Base-by-base conservation (phyloP, 2,888 invertebrate genomes). In the Drosophila recens region DNA sequence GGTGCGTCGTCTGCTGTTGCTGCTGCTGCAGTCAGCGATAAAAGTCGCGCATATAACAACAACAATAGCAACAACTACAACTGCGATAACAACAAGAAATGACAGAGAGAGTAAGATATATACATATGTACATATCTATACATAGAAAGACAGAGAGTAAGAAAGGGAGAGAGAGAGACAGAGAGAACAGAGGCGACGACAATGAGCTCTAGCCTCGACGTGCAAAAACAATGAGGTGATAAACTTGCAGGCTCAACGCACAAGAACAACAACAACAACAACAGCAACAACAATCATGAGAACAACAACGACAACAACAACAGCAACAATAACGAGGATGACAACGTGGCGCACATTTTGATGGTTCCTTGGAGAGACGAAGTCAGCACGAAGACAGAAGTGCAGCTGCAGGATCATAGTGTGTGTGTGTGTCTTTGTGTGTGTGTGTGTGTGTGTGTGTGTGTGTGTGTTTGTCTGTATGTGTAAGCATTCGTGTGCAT, bases 211-310 rank as follows among this genome's bases (percentile, higher is more conserved):
- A 63, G 71, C 48, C 48, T 46, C 69, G 73, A 70, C 73, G 82
- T 84, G 80, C 80, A 82, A 80, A 87, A 84, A 85, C 88, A 87
- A 84, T 84, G 88, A 84, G 84, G 84, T 87, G 84, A 84, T 84
- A 84, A 84, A 84, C 86, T 84, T 85, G 86, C 87, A 84, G 84
- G 86, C 84, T 84, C 84, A 87, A 84, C 85, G 87, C 82, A 85
- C 73, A 52, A 42, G 45, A 42, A 11, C 46, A 48, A 38, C 64
- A 49, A 30, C 73, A 64, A 59, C 17, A 40, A 15, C 20, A 51
- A 8, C 33, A 67, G 6, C 61, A 66, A 34, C 59, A 61, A 27
- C 59, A 63, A 48, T 52, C 70, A 38, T 52, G 30, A 65, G 17
- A 51, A 36, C 27, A 48, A 13, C 27, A 59, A 13, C 43, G 43